These are phyloP conservation scores for Nyctibius grandis DNA, from an alignment of 2,797 vertebrate genomes.

Conservation along the genomic window DNA sequence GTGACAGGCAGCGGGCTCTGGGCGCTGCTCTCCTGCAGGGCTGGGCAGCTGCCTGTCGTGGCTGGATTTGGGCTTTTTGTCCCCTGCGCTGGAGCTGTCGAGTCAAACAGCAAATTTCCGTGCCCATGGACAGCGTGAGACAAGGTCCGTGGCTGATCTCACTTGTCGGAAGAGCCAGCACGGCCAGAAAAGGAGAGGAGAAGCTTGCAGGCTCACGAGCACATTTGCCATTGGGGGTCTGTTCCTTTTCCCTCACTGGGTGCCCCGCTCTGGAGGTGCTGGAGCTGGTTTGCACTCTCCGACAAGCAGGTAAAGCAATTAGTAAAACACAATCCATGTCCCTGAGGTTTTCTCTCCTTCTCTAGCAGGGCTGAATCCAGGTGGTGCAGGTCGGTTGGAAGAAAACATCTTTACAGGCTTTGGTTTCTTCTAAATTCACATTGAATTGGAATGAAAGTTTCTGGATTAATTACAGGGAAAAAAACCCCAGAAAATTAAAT, in stretches of 20 bases:
- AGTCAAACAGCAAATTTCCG: not conserved
- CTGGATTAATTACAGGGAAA: no score
- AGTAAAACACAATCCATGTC: not conserved
- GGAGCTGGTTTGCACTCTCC: not conserved
- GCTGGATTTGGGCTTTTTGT: not conserved
- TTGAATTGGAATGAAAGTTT: no score
- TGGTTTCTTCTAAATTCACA: no score
- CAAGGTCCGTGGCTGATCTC: no score
- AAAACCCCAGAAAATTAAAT: no score
- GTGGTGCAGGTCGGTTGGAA: no score
- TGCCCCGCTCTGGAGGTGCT: not conserved
- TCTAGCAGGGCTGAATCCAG: no score
- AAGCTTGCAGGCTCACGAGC: not conserved
- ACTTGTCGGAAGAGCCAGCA: not conserved
- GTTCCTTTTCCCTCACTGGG: no score
- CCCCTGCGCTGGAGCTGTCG: not conserved
- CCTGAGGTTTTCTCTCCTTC: no score
- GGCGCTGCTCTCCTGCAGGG: no score
- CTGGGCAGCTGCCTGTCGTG: not conserved
- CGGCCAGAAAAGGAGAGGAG: not conserved
- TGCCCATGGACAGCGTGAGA: no score
- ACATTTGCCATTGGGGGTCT: not conserved
- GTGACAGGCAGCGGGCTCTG: not conserved
- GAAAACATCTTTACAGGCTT: no score
- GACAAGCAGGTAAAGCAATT: not conserved